A percentile compares a stretch with the other conserved stretches of the same genome.
Conservation (phyloP, 1,140 invertebrate genomes). For the Conus betulinus region DNA sequence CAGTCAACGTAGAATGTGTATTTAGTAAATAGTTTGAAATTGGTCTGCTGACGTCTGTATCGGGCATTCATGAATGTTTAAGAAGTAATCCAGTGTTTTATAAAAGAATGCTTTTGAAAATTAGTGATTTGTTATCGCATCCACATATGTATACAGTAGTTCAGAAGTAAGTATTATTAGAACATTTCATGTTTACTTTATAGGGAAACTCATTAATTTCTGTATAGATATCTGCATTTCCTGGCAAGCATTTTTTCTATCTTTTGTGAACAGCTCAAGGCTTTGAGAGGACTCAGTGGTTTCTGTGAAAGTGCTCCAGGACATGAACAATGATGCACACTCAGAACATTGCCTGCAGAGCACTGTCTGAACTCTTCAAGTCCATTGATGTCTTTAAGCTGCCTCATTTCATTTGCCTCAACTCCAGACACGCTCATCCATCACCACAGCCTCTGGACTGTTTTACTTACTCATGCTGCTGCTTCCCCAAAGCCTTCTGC, state of each 20-base stretch:
- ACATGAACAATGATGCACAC: background rate
- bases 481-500: background rate
- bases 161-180: too few species aligned
- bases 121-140: too few species aligned
- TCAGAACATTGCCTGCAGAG: background rate
- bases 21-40: too few species aligned
- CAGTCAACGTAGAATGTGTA: too few species aligned
- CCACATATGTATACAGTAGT: too few species aligned
- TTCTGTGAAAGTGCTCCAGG: conserved; percentile 43
- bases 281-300: conserved; percentile 66
- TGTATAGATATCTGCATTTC: too few species aligned
- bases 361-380: background rate
- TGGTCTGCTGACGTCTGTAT: too few species aligned
- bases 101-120: too few species aligned
- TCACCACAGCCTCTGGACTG: background rate
- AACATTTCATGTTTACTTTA: too few species aligned
- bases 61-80: too few species aligned
- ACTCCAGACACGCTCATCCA: background rate
- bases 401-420: background rate
- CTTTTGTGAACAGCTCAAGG: conserved; percentile 56
- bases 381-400: background rate
- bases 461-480: background rate
- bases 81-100: too few species aligned
- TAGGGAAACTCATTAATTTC: too few species aligned
- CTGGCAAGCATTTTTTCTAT: background rate